Base-by-base conservation (phyloP, 2,888 invertebrate genomes). In the Polydrusus tereticollis region DNA sequence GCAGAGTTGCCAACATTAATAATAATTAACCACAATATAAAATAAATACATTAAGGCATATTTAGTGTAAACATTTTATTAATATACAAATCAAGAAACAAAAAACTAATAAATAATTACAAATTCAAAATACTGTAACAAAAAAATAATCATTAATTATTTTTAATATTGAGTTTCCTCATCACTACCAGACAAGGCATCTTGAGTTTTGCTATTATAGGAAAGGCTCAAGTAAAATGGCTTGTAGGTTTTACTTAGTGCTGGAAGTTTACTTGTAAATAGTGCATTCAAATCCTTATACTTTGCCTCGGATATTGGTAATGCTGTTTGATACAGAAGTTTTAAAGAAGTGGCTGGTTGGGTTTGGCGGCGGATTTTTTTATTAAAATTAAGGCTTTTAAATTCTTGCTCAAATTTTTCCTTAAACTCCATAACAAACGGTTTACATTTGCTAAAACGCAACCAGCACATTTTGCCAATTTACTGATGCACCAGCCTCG, bases 381-480 rank as follows among this genome's bases (percentile, higher is more conserved):
- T 41, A 4, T 64, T 50, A 52, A 18, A 69, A 41, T 69, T 23
- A 4, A 69, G 18, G 18, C 7, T 5, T 52, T 41, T 69, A 52
- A 63, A 69, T n/a, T 62, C 50, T 10, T 23, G 63, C 50, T 38
- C 52, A 52, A 69, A 69, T 63, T 12, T 33, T 52, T 69, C 41
- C 38, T 64, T 69, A 21, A 64, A 69, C n/a, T 69, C 12, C 38
- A 69, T 64, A 10, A 52, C 18, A 63, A 64, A 69, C 0, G 62
- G 62, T 23, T 47, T 12, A 33, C 8, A 41, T 62, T 68, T 62
- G 14, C 16, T 14, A 60, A 64, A 69, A 8, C 38, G 38, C 10
- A 69, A 36, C 41, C 64, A 64, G 14, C 64, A 69, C 23, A 69
- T 52, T 55, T 45, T 69, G 63, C 29, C 52, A 63, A 20, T 21